phyloP scores from a whole-genome alignment of 2,113 vertebrate genomes.

The Phylloscopus trochiloides region DNA sequence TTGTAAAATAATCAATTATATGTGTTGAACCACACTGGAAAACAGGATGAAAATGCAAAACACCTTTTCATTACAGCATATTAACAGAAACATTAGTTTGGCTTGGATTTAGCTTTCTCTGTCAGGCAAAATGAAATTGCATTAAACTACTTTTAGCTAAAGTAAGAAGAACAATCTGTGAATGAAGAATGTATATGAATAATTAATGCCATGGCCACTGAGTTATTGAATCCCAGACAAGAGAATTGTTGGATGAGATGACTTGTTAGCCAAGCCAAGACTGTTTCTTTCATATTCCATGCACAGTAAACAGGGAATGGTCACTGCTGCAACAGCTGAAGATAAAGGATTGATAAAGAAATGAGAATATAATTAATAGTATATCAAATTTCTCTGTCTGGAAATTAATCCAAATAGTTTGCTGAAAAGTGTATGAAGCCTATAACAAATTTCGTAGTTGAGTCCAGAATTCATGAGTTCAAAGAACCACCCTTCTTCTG shows the following conservation, averaged over 20 bases:
- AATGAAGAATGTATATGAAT: not conserved
- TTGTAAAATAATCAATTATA: not conserved
- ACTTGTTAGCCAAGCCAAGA: not conserved
- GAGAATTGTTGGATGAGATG: not conserved
- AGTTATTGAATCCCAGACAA: not conserved
- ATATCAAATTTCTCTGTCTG: not conserved
- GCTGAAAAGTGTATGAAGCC: not conserved
- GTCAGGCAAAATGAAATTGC: not conserved
- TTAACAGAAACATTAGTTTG: not conserved
- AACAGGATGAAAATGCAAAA: not conserved
- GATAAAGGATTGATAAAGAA: not conserved
- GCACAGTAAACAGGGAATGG: not conserved
- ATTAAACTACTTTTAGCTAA: not conserved
- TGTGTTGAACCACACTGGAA: not conserved
- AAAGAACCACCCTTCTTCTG: not conserved
- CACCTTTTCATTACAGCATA: not conserved
- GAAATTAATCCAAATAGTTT: not conserved
- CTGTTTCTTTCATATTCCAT: not conserved
- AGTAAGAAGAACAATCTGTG: slow-evolving; percentile 3
- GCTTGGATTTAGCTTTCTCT: not conserved
- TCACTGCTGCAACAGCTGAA: not conserved
- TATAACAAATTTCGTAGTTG: not conserved
- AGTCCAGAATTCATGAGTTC: not conserved
- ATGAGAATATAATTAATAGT: not conserved
- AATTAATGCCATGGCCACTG: not conserved